Percentiles rank a stretch among this genome's conserved stretches.
Conservation (phyloP, 2,888 invertebrate species). For the Syritta pipiens region DNA sequence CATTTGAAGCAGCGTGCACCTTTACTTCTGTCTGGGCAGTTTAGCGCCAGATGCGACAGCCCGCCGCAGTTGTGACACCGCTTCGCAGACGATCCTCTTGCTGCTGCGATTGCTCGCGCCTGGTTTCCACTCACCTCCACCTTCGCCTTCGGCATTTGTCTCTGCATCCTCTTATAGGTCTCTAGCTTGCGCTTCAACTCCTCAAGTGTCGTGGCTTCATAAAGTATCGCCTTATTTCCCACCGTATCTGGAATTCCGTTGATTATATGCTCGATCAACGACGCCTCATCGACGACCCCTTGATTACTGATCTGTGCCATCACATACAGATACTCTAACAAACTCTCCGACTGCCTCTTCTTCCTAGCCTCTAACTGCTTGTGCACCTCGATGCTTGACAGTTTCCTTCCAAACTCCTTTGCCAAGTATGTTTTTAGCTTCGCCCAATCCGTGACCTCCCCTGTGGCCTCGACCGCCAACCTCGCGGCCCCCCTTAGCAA, state of each 20-base stretch:
- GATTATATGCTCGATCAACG: background rate
- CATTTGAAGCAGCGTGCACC: slow-evolving; percentile 15
- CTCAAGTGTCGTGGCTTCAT: background rate
- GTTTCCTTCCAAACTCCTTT: slow-evolving; percentile 22
- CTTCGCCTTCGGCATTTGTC: background rate
- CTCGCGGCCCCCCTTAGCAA: slow-evolving; percentile 29
- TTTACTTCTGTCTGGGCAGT: background rate
- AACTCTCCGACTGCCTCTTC: slow-evolving; percentile 1
- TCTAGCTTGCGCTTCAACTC: slow-evolving; percentile 2
- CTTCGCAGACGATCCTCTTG: no score
- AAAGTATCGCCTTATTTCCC: background rate
- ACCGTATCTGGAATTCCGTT: background rate
- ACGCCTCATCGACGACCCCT: background rate
- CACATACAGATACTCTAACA: slow-evolving; percentile 25
- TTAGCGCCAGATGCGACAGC: background rate
- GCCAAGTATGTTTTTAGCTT: slow-evolving; percentile 1
- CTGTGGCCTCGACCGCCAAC: slow-evolving; percentile 10
- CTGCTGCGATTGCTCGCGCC: background rate
- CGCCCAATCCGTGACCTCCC: slow-evolving; percentile 4
- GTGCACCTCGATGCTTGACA: slow-evolving; percentile 4
- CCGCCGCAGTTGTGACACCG: slow-evolving; percentile 6
- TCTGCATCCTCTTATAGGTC: slow-evolving; percentile 2
- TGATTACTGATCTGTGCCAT: slow-evolving; percentile 30
- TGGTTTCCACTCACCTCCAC: background rate
- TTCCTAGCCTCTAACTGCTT: slow-evolving; percentile 10